These are phyloP conservation scores for Mellivora capensis DNA, from an alignment of 2,113 vertebrate species.

Conservation along the genomic window DNA sequence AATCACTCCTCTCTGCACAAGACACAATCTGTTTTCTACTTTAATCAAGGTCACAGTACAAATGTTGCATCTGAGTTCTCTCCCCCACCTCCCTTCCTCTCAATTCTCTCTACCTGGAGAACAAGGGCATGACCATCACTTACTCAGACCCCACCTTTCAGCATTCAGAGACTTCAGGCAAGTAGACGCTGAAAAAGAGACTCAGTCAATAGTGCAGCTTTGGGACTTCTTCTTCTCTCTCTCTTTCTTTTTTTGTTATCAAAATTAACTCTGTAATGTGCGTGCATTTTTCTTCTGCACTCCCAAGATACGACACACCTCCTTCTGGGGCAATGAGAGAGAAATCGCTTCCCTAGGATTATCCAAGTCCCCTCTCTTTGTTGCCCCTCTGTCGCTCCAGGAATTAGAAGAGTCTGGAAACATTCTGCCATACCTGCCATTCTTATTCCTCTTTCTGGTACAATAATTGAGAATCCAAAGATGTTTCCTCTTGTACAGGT, in stretches of 20 bases:
- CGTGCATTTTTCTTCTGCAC: background rate
- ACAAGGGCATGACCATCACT: accelerated
- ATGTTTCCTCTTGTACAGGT: background rate
- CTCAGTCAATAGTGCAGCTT: too few relatives aligned
- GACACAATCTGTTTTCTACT: background rate
- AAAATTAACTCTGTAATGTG: background rate
- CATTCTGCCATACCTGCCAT: background rate
- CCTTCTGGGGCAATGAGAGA: too few relatives aligned
- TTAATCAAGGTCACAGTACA: background rate
- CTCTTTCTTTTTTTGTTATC: background rate
- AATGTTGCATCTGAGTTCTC: background rate
- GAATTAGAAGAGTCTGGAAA: background rate
- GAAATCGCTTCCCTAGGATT: accelerated
- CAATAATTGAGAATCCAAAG: background rate
- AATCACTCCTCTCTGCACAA: background rate
- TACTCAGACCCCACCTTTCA: too few relatives aligned
- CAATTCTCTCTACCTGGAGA: background rate
- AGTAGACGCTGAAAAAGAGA: background rate
- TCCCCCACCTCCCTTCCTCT: background rate
- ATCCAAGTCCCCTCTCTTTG: background rate
- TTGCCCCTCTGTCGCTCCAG: too few relatives aligned
- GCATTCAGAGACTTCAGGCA: background rate
- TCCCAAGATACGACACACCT: accelerated
- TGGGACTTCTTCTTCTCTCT: too few relatives aligned
- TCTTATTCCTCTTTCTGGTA: background rate